Evolutionary conservation across 1,140 invertebrate genomes (phyloP).

Genomic region (Oncopodura yosiiana): DNA sequence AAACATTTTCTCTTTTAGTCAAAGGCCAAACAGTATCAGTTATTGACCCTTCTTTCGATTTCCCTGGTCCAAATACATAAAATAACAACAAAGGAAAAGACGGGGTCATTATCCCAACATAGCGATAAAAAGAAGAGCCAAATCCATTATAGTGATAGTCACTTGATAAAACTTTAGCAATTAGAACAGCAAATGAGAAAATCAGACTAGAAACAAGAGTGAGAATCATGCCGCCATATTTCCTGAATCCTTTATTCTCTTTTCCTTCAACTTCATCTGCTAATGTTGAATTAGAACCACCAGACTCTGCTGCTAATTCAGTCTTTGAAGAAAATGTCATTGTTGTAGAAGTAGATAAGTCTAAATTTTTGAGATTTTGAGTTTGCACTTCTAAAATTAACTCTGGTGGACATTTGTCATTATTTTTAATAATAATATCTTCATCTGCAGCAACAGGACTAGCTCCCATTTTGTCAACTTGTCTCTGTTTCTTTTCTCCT

Average conservation of each 20-base stretch:
- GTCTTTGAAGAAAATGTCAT: too few species aligned
- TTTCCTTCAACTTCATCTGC: neutral
- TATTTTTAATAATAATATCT: too few species aligned
- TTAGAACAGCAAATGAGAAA: conserved; percentile 21
- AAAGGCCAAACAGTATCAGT: conserved; percentile 31
- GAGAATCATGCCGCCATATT: conserved; percentile 28
- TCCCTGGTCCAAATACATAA: conserved; percentile 11
- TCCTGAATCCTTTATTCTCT: neutral
- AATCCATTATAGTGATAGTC: conserved; percentile 20
- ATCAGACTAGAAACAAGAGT: conserved; percentile 25
- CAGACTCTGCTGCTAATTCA: too few species aligned
- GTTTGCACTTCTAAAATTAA: too few species aligned
- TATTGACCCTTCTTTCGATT: conserved; percentile 8
- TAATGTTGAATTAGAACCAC: too few species aligned
- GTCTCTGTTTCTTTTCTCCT: too few species aligned
- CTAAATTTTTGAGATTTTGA: too few species aligned
- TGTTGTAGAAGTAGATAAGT: too few species aligned
- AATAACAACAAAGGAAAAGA: conserved; percentile 25
- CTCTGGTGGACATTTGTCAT: too few species aligned
- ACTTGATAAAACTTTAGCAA: conserved; percentile 25
- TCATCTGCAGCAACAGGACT: too few species aligned
- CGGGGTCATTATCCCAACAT: conserved; percentile 16
- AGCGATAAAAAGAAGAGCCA: conserved; percentile 27
- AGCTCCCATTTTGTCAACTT: too few species aligned
- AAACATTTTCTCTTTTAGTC: conserved; percentile 15